Conservation (phyloP, 2,113 vertebrate species). For the Dendropsophus ebraccatus region DNA sequence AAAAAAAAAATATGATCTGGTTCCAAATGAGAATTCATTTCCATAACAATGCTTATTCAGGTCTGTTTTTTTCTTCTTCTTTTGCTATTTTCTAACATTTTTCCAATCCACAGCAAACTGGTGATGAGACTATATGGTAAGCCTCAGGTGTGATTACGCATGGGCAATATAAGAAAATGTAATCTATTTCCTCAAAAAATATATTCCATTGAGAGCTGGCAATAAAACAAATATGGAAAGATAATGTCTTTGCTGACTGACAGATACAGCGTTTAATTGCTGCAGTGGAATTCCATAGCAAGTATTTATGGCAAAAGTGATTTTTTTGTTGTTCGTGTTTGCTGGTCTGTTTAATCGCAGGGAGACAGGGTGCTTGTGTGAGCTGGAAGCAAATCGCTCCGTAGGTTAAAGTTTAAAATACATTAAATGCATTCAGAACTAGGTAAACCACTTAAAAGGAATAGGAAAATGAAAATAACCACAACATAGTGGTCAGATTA, state of each 20-base stretch:
- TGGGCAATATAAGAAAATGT: slow-evolving; percentile 44
- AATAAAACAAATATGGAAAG: slow-evolving; percentile 48
- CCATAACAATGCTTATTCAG: slow-evolving; percentile 40
- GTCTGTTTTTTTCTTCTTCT: not conserved
- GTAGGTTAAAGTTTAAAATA: slow-evolving; percentile 54
- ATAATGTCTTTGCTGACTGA: slow-evolving; percentile 37
- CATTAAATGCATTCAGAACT: slow-evolving; percentile 53
- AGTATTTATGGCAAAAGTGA: slow-evolving; percentile 7
- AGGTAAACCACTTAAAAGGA: slow-evolving; percentile 57
- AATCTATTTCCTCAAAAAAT: slow-evolving; percentile 48
- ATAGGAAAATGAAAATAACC: slow-evolving; percentile 59
- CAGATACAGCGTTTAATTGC: slow-evolving; percentile 40
- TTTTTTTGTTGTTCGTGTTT: slow-evolving; percentile 38
- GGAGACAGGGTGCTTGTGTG: slow-evolving; percentile 29
- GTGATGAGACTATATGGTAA: slow-evolving; percentile 46
- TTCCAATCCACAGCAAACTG: slow-evolving; percentile 28
- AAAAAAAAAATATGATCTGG: slow-evolving; percentile 37
- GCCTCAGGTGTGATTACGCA: slow-evolving; percentile 36
- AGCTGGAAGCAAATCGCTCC: slow-evolving; percentile 25
- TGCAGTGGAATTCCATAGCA: slow-evolving; percentile 20
- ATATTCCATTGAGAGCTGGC: not conserved
- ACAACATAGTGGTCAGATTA: slow-evolving; percentile 57
- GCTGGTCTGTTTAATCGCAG: slow-evolving; percentile 13
- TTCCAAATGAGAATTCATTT: slow-evolving; percentile 47
- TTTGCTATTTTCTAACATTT: slow-evolving; percentile 26